Conservation (phyloP, 2,113 vertebrate species). For the Canis aureus region DNA sequence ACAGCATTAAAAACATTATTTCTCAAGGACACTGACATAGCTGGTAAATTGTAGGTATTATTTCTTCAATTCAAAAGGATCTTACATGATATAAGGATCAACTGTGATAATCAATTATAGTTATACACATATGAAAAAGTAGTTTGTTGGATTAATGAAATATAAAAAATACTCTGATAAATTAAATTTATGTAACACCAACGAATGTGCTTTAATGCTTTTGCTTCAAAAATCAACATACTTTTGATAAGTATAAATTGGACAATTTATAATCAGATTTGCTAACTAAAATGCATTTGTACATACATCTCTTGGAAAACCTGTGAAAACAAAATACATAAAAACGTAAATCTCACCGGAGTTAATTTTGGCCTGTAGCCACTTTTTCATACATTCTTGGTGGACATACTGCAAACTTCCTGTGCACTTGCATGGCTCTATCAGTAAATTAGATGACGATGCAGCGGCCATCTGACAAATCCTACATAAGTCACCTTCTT, state of each 20-base stretch:
- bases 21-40: background rate
- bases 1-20: constrained; percentile 32
- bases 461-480: constrained; percentile 98
- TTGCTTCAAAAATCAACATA: constrained; percentile 30
- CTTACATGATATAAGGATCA: background rate
- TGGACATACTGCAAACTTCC: constrained; percentile 98
- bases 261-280: constrained; percentile 3
- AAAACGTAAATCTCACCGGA: constrained; percentile 90
- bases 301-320: background rate
- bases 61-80: constrained; percentile 56
- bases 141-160: constrained; percentile 40
- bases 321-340: constrained; percentile 13
- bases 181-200: background rate
- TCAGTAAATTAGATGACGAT: constrained; percentile 93
- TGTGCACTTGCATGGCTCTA: constrained; percentile 96
- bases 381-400: constrained; percentile 99
- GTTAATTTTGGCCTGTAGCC: constrained; percentile 97
- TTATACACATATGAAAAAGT: background rate
- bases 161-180: background rate
- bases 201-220: background rate
- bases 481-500: constrained; percentile 96
- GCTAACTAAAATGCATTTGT: background rate
- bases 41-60: background rate
- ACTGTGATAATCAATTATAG: background rate
- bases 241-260: background rate